Percentiles rank a stretch among this genome's conserved stretches.
Evolutionary conservation across 2,797 vertebrate genomes (phyloP).

Genomic region (Ispidina lecontei): DNA sequence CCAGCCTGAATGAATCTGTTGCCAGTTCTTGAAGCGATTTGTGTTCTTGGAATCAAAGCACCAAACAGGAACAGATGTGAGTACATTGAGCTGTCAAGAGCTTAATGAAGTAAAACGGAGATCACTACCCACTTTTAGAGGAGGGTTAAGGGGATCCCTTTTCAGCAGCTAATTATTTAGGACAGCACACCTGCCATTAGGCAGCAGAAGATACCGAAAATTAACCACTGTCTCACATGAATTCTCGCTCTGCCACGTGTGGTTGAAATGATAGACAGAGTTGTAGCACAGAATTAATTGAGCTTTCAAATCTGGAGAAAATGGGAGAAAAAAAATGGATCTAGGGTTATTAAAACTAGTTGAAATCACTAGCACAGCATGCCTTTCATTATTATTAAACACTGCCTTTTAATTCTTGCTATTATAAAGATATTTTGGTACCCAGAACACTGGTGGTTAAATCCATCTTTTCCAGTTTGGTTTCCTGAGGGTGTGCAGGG

Average conservation of each 20-base stretch:
- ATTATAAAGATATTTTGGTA: not conserved
- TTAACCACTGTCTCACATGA: conserved; percentile 49
- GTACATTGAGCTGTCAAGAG: conserved; percentile 82
- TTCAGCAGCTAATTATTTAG: conserved; percentile 72
- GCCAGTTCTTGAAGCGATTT: conserved; percentile 71
- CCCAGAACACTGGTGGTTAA: not conserved
- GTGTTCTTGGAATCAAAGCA: conserved; percentile 69
- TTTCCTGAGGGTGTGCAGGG: not conserved
- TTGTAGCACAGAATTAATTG: conserved; percentile 46
- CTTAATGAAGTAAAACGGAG: conserved; percentile 81
- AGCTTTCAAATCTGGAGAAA: conserved; percentile 31
- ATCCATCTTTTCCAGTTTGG: not conserved
- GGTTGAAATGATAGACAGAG: conserved; percentile 48
- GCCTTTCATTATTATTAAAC: not conserved
- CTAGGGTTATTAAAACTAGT: conserved; percentile 28
- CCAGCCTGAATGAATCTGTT: conserved; percentile 66
- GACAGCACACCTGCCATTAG: conserved; percentile 72
- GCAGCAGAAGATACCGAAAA: conserved; percentile 50
- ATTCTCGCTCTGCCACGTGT: conserved; percentile 50
- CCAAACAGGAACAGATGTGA: conserved; percentile 84
- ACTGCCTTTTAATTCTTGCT: not conserved
- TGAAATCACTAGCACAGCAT: not conserved
- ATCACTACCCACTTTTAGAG: conserved; percentile 58
- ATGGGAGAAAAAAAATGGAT: not conserved
- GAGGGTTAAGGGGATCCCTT: conserved; percentile 65